Evolutionary conservation across 2,888 invertebrate genomes (phyloP), one percentile per base, ranked within the genome.

Genomic region (Andrena bucephala): DNA sequence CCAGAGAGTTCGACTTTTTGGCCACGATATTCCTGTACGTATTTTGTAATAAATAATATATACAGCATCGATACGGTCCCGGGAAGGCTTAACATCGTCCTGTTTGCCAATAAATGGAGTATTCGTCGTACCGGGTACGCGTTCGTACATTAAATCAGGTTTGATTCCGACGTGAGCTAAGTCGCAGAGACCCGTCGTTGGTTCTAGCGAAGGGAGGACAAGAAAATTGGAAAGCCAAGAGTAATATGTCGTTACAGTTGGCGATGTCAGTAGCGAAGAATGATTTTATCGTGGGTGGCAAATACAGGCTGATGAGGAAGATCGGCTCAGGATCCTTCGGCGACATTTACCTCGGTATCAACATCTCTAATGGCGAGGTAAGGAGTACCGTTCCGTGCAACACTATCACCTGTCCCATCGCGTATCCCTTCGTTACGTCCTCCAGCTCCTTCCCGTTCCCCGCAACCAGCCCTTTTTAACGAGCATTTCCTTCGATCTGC

Each of bases 241-340:
- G 85, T 85, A 87, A 88, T 84, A 89, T 89, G 88, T 87, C 88
- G 85, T 82, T 88, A 72, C 77, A 75, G 78, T 87, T 87, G 66
- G 88, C 85, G 78, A 80, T 86, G 78, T 81, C 87, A 84, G 77
- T 87, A 68, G 84, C 87, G 48, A 96, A 96, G 94, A 95, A 95
- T 93, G 97, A 98, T 94, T 96, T 97, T 94, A 96, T 98, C 94
- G 97, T 98, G 94, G 98, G 97, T 94, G 97, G 97, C 93, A 98
- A 97, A 95, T 99, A 98, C 95, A 97, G 98, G 94, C 96, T 99
- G 93, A 97, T 99, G 94, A 96, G 99, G 92, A 99, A 99, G 96
- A 98, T 99, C 94, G 99, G 99, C 93, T 99, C 99, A 95, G 99
- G 99, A 91, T 99, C 99, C 89, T 99, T 99, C 94, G 99, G 99